Conservation (phyloP, 1,140 invertebrate species). For the Glomeris maerens region DNA sequence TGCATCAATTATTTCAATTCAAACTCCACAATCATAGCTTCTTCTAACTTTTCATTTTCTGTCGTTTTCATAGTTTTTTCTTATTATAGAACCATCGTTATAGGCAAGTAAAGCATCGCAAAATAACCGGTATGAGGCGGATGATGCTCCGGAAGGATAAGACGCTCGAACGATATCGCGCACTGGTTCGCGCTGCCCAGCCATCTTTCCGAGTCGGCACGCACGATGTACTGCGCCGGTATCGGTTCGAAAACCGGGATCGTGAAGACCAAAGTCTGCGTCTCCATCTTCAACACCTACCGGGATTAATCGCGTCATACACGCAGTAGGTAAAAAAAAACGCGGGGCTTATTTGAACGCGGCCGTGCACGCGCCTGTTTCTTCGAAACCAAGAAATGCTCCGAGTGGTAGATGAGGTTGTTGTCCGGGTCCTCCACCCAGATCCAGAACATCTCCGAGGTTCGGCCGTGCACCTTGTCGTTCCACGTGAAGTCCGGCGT, state of each 20-base stretch:
- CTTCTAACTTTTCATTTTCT: no score
- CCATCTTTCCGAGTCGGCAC: slow-evolving; percentile 78
- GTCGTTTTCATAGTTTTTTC: no score
- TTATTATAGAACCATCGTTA: no score
- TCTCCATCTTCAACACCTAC: slow-evolving; percentile 47
- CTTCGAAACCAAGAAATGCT: slow-evolving; percentile 76
- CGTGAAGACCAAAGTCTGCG: slow-evolving; percentile 80
- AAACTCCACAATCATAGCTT: no score
- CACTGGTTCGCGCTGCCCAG: slow-evolving; percentile 58
- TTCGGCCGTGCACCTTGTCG: slow-evolving; percentile 72
- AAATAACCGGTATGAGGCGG: slow-evolving; percentile 70
- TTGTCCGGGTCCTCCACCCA: slow-evolving; percentile 93
- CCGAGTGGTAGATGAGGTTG: slow-evolving; percentile 91
- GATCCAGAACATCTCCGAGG: slow-evolving; percentile 84
- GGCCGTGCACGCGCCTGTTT: slow-evolving; percentile 51
- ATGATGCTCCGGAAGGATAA: slow-evolving; percentile 82
- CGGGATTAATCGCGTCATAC: no score
- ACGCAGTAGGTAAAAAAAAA: slow-evolving; percentile 9
- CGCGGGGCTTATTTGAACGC: not conserved
- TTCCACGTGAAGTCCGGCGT: slow-evolving; percentile 80
- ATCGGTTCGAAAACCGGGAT: slow-evolving; percentile 86
- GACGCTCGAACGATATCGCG: slow-evolving; percentile 70
- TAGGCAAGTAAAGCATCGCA: slow-evolving; percentile 4
- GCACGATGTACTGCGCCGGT: slow-evolving; percentile 81
- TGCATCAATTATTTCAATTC: no score